Conservation (phyloP, 2,113 vertebrate species). For the mouse (Mus musculus) region DNA sequence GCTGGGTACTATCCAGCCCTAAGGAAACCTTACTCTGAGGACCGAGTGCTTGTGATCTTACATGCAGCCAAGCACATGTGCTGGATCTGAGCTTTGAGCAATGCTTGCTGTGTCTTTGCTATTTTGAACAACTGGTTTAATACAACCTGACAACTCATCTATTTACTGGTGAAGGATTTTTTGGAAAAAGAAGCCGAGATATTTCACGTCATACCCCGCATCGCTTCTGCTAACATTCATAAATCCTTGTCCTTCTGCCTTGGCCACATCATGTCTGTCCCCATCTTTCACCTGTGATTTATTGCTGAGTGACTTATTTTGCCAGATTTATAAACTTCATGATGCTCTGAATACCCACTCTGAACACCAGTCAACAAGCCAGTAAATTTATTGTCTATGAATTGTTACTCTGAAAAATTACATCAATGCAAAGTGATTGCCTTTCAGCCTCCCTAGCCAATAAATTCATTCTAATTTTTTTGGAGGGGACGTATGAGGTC, state of each 20-base stretch:
- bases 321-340: slow-evolving; percentile 85
- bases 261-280: slow-evolving; percentile 80
- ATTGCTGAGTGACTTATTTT: slow-evolving; percentile 80
- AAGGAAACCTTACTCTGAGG: background rate
- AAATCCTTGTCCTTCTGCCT: slow-evolving; percentile 80
- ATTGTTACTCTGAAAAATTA: slow-evolving; percentile 88
- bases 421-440: slow-evolving; percentile 89
- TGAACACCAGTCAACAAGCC: slow-evolving; percentile 81
- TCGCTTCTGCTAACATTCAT: slow-evolving; percentile 77
- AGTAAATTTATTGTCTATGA: slow-evolving; percentile 88
- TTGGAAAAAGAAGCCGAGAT: slow-evolving; percentile 1
- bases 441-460: slow-evolving; percentile 84
- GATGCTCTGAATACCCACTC: slow-evolving; percentile 83
- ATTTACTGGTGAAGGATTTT: background rate
- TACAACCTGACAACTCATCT: background rate
- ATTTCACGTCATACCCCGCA: slow-evolving; percentile 70
- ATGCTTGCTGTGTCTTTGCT: background rate
- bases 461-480: slow-evolving; percentile 70
- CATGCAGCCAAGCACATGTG: background rate
- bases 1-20: fast-evolving
- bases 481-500: slow-evolving; percentile 84
- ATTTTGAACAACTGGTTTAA: background rate
- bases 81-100: background rate
- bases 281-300: slow-evolving; percentile 84
- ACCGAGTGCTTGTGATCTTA: background rate